Conservation (phyloP, 2,797 vertebrate genomes). For the Acanthopagrus latus region DNA sequence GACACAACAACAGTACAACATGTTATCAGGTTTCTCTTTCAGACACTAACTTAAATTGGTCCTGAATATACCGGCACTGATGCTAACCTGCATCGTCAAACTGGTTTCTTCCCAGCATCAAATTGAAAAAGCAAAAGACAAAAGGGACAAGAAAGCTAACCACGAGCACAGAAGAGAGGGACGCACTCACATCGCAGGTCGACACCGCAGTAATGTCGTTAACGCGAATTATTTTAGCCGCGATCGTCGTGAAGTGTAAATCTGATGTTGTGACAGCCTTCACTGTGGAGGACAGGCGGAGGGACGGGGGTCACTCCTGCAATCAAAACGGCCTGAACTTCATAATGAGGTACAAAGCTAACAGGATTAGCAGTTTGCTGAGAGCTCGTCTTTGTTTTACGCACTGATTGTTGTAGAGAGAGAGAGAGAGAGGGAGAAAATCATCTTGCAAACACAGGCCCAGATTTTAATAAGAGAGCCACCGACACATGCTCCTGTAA, state of each 20-base stretch:
- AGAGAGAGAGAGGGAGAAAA: constrained; percentile 11
- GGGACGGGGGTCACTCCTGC: not conserved
- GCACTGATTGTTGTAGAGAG: constrained; percentile 23
- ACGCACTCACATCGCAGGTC: too few species aligned
- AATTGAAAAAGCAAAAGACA: too few species aligned
- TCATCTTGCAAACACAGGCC: constrained; percentile 8
- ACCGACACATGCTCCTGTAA: constrained; percentile 40
- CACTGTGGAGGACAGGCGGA: too few species aligned
- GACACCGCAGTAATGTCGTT: too few species aligned
- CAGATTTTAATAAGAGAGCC: constrained; percentile 60
- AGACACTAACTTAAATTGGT: not conserved
- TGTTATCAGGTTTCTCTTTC: not conserved
- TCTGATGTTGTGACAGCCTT: too few species aligned
- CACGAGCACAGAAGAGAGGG: too few species aligned
- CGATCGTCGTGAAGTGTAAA: too few species aligned
- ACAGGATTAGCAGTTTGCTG: not conserved
- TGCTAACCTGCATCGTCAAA: too few species aligned
- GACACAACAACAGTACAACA: not conserved
- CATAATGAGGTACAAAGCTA: not conserved
- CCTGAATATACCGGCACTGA: too few species aligned
- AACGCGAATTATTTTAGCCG: too few species aligned
- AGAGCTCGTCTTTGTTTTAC: not conserved
- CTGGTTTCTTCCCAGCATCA: too few species aligned
- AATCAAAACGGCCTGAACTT: not conserved
- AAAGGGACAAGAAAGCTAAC: too few species aligned